Evolutionary conservation across 2,113 vertebrate species (phyloP).

Genomic region (Cyphomyrus discorhynchus): DNA sequence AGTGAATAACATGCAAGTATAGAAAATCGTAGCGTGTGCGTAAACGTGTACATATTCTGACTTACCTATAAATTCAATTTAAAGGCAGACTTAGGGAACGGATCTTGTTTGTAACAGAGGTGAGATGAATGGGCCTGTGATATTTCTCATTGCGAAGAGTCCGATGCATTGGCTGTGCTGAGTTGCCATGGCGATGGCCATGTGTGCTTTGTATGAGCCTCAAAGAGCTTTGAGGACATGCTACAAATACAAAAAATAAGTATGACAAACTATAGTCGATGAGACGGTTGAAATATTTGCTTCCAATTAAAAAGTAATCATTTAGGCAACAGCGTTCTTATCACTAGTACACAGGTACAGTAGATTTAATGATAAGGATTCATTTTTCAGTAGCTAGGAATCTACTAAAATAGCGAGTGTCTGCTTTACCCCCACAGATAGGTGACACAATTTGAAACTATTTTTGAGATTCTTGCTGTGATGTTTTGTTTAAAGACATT

Average conservation of each 20-base stretch:
- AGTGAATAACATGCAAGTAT: too few relatives aligned
- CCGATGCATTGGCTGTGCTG: neutral
- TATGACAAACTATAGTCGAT: neutral
- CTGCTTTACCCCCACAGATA: neutral
- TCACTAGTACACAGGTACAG: neutral
- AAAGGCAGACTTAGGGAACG: neutral
- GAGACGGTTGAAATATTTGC: neutral
- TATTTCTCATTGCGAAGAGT: neutral
- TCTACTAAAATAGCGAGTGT: neutral
- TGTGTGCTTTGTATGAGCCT: neutral
- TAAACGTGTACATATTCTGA: too few relatives aligned
- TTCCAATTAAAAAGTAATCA: neutral
- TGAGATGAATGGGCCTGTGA: neutral
- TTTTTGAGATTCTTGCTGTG: neutral
- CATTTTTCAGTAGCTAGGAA: neutral
- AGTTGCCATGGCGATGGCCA: neutral
- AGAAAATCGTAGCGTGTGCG: too few relatives aligned
- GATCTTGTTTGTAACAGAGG: neutral
- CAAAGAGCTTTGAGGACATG: neutral
- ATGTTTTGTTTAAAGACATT: neutral
- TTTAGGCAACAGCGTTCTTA: neutral
- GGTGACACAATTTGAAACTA: neutral
- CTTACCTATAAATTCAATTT: neutral
- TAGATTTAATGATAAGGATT: neutral
- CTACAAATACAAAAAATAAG: neutral